These are phyloP conservation scores for Liolophura sinensis DNA, from an alignment of 1,140 invertebrate species.

Conservation along the genomic window DNA sequence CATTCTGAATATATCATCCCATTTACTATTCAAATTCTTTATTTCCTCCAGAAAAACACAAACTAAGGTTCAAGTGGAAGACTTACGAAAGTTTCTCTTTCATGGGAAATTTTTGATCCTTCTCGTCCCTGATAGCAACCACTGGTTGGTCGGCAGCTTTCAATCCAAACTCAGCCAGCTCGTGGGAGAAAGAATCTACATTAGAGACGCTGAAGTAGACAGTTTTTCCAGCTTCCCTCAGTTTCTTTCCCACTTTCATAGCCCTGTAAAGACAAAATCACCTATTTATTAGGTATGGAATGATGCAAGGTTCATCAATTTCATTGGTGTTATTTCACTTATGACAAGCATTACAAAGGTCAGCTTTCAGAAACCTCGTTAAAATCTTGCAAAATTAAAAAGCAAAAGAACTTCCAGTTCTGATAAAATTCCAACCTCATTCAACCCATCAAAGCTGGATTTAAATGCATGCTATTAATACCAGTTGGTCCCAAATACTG, in stretches of 20 bases:
- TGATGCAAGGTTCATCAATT: background rate
- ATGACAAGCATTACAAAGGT: too few relatives aligned
- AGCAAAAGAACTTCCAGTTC: too few relatives aligned
- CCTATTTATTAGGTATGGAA: background rate
- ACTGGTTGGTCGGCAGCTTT: slow-evolving; percentile 87
- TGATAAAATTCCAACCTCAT: too few relatives aligned
- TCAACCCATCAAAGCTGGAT: too few relatives aligned
- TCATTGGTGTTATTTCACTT: background rate
- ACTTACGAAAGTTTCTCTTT: slow-evolving; percentile 84
- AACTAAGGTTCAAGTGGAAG: background rate
- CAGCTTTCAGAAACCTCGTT: too few relatives aligned
- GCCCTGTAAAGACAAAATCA: slow-evolving; percentile 37
- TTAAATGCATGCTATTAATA: too few relatives aligned
- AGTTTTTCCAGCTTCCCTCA: slow-evolving; percentile 65
- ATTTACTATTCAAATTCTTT: too few relatives aligned
- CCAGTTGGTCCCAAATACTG: too few relatives aligned
- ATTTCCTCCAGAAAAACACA: too few relatives aligned
- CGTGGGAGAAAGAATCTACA: slow-evolving; percentile 68
- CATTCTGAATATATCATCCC: too few relatives aligned
- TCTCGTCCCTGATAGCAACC: slow-evolving; percentile 77
- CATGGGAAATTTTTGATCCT: slow-evolving; percentile 89
- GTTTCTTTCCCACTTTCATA: slow-evolving; percentile 75
- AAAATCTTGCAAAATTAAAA: too few relatives aligned
- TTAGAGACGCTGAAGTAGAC: slow-evolving; percentile 88
- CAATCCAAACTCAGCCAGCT: slow-evolving; percentile 89